Conservation (phyloP, 2,888 invertebrate genomes). For the Agrochola lychnidis region DNA sequence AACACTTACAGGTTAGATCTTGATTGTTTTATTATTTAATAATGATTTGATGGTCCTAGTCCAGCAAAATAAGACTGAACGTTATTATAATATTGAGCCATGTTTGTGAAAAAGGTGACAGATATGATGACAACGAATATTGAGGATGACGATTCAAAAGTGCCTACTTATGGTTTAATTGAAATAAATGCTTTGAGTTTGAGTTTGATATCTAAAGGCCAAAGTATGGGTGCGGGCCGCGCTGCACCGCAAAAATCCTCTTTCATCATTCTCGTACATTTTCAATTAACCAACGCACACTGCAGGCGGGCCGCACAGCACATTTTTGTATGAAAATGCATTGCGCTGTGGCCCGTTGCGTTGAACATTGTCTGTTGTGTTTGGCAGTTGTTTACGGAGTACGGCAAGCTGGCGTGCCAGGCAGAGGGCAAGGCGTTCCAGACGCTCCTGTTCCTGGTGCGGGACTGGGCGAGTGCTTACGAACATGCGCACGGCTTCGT, state of each 20-base stretch:
- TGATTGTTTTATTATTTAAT: conserved; percentile 1
- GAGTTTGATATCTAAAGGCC: too few relatives aligned
- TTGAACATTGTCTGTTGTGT: conserved; percentile 1
- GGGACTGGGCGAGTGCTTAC: conserved; percentile 99
- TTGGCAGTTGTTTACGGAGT: conserved; percentile 97
- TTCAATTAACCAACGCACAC: background rate
- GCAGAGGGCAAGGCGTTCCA: conserved; percentile 96
- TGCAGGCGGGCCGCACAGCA: too few relatives aligned
- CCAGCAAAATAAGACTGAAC: background rate
- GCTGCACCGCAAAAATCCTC: background rate
- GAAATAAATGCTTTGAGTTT: background rate
- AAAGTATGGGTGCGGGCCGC: background rate
- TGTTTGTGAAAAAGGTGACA: background rate
- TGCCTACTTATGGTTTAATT: background rate
- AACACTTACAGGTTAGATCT: conserved; percentile 94
- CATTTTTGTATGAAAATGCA: background rate
- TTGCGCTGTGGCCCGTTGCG: background rate
- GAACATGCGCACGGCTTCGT: conserved; percentile 96
- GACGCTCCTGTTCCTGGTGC: conserved; percentile 95
- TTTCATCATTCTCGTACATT: background rate
- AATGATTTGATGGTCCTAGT: background rate
- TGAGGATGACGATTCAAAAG: background rate
- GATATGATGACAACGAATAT: background rate
- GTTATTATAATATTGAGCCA: background rate
- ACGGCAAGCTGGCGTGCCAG: conserved; percentile 96